These are phyloP conservation scores for Dasypus novemcinctus DNA, from an alignment of 2,113 vertebrate genomes.

Conservation along the genomic window DNA sequence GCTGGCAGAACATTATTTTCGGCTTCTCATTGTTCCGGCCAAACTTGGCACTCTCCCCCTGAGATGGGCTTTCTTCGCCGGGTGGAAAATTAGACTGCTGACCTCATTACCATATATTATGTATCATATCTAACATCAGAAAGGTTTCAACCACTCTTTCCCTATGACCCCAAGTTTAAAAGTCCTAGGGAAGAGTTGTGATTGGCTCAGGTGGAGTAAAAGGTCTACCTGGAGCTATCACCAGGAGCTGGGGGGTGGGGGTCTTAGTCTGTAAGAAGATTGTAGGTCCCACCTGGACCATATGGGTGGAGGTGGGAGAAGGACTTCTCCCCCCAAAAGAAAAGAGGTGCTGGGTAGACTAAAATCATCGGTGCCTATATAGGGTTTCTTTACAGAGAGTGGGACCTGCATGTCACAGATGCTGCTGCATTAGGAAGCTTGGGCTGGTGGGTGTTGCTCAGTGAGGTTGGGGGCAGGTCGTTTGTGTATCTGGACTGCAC, in stretches of 20 bases:
- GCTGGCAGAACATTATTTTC: not conserved
- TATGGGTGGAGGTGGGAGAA: not conserved
- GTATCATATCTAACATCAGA: not conserved
- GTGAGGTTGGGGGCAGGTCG: not conserved
- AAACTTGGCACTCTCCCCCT: too few species aligned
- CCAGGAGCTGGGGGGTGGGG: not conserved
- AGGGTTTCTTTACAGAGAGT: too few species aligned
- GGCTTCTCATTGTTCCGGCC: not conserved
- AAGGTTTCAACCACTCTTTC: not conserved
- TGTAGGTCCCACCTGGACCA: not conserved
- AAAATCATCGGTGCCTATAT: accelerated
- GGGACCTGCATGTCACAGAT: not conserved
- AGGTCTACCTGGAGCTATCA: not conserved
- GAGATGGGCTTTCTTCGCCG: not conserved
- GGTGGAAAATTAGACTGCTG: not conserved
- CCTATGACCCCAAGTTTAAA: not conserved
- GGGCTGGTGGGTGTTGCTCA: too few species aligned
- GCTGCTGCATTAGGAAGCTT: too few species aligned
- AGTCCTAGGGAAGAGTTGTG: not conserved
- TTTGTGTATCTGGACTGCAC: not conserved
- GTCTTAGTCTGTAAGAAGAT: accelerated
- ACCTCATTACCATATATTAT: accelerated
- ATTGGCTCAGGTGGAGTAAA: not conserved
- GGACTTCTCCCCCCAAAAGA: not conserved
- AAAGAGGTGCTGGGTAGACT: not conserved